Conservation (phyloP, 2,888 invertebrate genomes). For the Polietes domitor region DNA sequence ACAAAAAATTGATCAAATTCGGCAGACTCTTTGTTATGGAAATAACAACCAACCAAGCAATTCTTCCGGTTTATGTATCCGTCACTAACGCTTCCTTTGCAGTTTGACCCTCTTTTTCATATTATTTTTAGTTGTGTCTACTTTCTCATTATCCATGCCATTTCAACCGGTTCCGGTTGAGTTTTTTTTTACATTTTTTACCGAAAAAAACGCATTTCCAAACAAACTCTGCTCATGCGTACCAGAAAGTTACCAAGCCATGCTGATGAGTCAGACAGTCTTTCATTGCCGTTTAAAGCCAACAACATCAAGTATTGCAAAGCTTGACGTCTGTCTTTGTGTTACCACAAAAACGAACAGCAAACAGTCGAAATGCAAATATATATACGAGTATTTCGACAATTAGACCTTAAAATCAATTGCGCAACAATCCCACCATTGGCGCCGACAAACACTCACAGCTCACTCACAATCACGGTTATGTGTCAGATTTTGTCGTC, state of each 20-base stretch:
- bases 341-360: background rate
- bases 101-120: background rate
- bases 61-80: background rate
- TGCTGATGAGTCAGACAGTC: background rate
- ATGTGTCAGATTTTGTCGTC: slow-evolving; percentile 24
- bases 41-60: too few relatives aligned
- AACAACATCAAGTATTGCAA: background rate
- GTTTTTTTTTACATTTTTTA: background rate
- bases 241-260: background rate
- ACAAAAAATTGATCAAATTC: too few relatives aligned
- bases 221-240: slow-evolving; percentile 17
- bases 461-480: slow-evolving; percentile 6
- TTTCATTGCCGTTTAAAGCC: background rate
- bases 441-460: background rate
- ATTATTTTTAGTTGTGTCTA: too few relatives aligned
- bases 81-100: background rate
- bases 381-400: slow-evolving; percentile 30
- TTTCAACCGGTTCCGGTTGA: slow-evolving; percentile 9
- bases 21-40: background rate
- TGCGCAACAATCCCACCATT: slow-evolving; percentile 13
- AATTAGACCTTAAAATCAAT: slow-evolving; percentile 43
- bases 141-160: slow-evolving; percentile 2
- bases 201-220: background rate
- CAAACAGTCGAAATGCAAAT: slow-evolving; percentile 15
- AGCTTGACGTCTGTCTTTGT: background rate